Base-by-base conservation (phyloP, 2,113 vertebrate species). In the Grus americana region DNA sequence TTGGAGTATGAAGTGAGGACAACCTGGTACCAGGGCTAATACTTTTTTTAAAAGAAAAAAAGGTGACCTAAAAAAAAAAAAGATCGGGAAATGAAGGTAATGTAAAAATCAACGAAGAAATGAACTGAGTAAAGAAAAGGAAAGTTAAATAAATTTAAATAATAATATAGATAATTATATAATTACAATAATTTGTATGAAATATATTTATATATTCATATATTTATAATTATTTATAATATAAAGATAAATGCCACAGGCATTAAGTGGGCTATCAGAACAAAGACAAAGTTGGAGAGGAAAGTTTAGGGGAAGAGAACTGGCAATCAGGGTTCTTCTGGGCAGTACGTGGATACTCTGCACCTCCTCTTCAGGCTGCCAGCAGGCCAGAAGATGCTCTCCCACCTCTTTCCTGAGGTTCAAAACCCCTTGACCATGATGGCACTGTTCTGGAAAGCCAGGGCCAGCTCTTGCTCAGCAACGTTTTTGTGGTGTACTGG, bases 391-490 rank as follows among this genome's bases (percentile, higher is more conserved):
- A 34, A 87, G 42, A 90, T 52, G 67, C 52, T 88, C 79, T 72
- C 78, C 82, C 44, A 30, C 76, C 68, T 49, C 65, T 65, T 84
- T 67, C 66, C 66, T 80, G 88, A 97, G 85, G 92, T 93, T 95
- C 90, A 84, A 89, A 87, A 22, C 6, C 91, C 86, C 86, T 88
- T 57, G 17, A 72, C 42, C 44, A 42, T 4, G 11, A 74, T 24
- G 11, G 44, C 65, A 73, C 38, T 83, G 40, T 17, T 80, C 46
- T 82, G 90, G 82, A 93, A 94, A 97, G 90, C 74, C 92, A 90
- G 80, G 88, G 79, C 86, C 8, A 96, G 79, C 34, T 58, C 84
- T 86, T 95, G 93, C 91, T 96, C 85, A 97, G 91, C 76, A 95
- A 34, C 3, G n/a, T 14, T 76, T 75, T 86, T 90, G 72, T 40